These are phyloP conservation scores for Eupithecia tripunctaria DNA, from an alignment of 2,888 invertebrate genomes.

Conservation along the genomic window DNA sequence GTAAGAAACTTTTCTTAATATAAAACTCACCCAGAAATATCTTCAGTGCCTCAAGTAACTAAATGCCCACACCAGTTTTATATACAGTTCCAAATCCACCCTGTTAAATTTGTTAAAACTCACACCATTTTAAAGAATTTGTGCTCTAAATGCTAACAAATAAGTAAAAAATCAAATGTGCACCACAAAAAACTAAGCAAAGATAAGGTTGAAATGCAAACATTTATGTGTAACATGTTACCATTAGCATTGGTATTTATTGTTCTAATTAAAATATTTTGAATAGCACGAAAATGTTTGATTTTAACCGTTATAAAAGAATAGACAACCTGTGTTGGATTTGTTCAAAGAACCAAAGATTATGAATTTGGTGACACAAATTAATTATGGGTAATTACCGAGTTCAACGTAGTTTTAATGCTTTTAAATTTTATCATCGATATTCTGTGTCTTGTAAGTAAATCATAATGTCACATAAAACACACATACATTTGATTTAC, in stretches of 20 bases:
- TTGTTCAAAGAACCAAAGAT: neutral
- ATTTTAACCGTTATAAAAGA: conserved; percentile 16
- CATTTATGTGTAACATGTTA: neutral
- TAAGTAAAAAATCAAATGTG: conserved; percentile 27
- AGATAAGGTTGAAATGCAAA: conserved; percentile 32
- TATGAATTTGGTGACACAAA: too few relatives aligned
- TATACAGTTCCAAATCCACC: conserved; percentile 39
- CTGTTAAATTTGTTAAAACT: conserved; percentile 47
- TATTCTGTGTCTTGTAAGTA: neutral
- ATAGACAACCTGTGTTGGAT: conserved; percentile 27
- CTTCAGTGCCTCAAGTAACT: neutral
- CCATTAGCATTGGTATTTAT: neutral
- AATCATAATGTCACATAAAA: too few relatives aligned
- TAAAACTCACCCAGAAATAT: conserved; percentile 18
- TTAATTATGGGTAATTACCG: too few relatives aligned
- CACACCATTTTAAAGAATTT: conserved; percentile 32
- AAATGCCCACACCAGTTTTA: conserved; percentile 31
- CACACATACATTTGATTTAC: too few relatives aligned
- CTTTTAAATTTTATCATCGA: neutral
- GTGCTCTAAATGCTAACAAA: conserved; percentile 33
- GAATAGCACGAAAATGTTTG: conserved; percentile 6
- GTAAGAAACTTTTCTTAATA: conserved; percentile 1
- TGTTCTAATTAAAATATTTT: neutral
- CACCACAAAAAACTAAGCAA: conserved; percentile 25
- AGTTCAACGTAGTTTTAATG: neutral